A percentile compares a stretch with the other conserved stretches of the same genome.
Conservation (phyloP, 2,113 vertebrate species). For the Ifrita kowaldi region DNA sequence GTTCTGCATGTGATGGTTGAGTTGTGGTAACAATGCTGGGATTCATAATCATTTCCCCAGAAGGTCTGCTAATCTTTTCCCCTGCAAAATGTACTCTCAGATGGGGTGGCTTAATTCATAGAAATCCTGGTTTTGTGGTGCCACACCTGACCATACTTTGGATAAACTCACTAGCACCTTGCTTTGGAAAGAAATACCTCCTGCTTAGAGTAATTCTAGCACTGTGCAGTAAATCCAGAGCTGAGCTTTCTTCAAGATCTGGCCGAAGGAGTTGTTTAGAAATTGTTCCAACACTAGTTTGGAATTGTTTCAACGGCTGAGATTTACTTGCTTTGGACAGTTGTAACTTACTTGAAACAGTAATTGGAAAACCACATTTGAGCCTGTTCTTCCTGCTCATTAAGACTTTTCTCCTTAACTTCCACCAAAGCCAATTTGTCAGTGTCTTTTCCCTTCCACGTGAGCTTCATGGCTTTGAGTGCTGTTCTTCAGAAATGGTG, state of each 20-base stretch:
- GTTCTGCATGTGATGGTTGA: background rate
- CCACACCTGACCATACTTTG: background rate
- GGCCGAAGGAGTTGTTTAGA: slow-evolving; percentile 50
- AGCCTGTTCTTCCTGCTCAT: background rate
- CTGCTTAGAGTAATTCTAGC: background rate
- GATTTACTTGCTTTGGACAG: slow-evolving; percentile 19
- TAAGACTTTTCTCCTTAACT: background rate
- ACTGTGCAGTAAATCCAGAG: slow-evolving; percentile 19
- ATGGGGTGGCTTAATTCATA: background rate
- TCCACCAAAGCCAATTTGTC: background rate
- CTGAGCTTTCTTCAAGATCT: slow-evolving; percentile 9
- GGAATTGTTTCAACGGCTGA: background rate
- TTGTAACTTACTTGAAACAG: slow-evolving; percentile 45
- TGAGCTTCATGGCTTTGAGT: background rate
- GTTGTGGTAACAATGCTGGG: background rate
- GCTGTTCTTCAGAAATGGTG: background rate
- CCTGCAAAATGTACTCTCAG: background rate
- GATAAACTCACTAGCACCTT: slow-evolving; percentile 1
- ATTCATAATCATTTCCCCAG: background rate
- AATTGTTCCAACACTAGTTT: slow-evolving; percentile 6
- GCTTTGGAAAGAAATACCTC: slow-evolving; percentile 33
- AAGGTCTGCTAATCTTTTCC: slow-evolving; percentile 21
- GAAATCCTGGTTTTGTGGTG: background rate
- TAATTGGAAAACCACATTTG: slow-evolving; percentile 26
- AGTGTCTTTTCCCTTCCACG: background rate